Percentiles rank a stretch among this genome's conserved stretches.
phyloP scores from a whole-genome alignment of 1,140 invertebrate species.

The Oreohelix idahoensis region DNA sequence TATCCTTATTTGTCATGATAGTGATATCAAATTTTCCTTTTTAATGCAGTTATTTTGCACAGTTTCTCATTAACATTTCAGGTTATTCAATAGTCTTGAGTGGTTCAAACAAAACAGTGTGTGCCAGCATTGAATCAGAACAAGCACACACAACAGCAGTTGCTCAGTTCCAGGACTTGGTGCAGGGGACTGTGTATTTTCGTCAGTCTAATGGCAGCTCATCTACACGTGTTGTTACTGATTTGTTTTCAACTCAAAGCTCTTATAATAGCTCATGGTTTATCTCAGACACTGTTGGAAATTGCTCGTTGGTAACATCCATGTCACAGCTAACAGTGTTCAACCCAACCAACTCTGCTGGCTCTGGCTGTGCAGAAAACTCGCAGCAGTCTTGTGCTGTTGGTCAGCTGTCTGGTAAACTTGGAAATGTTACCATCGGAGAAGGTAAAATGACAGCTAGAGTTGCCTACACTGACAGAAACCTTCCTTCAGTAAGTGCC shows the following conservation, averaged over 20 bases:
- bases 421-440: constrained; percentile 10
- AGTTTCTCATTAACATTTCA: neutral
- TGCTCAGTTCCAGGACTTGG: neutral
- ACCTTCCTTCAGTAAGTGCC: neutral
- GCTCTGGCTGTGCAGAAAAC: neutral
- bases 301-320: neutral
- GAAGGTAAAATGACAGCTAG: neutral
- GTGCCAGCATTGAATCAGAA: constrained; percentile 18
- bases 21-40: too few species aligned
- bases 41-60: neutral
- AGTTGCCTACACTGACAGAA: neutral
- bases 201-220: neutral
- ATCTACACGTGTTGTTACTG: constrained; percentile 13
- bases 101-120: constrained; percentile 10
- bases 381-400: neutral
- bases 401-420: constrained; percentile 1
- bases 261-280: neutral
- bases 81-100: constrained; percentile 6
- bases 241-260: neutral
- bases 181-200: constrained; percentile 23
- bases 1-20: too few species aligned
- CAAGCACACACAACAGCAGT: neutral
- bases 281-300: neutral
- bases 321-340: neutral
- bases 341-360: constrained; percentile 8